Conservation (phyloP, 2,113 vertebrate genomes). For the Scytalopus superciliaris region DNA sequence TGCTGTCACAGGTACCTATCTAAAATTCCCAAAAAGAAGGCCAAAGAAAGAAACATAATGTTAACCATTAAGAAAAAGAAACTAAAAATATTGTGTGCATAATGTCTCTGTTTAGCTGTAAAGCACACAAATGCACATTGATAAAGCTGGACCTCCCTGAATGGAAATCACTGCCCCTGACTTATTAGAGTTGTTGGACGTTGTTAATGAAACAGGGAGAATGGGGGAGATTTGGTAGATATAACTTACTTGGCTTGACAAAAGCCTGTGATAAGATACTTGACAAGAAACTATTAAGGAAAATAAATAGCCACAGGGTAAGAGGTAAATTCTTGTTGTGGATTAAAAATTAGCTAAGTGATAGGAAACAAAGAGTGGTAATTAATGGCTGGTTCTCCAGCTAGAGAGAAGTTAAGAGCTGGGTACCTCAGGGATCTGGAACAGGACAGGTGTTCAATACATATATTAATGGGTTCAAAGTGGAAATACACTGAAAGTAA, state of each 20-base stretch:
- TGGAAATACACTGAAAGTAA: not conserved
- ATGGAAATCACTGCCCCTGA: not conserved
- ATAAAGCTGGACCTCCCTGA: not conserved
- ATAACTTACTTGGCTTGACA: conserved; percentile 24
- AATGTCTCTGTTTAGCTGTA: not conserved
- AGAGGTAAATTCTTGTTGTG: conserved; percentile 57
- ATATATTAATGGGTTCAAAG: conserved; percentile 38
- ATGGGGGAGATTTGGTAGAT: not conserved
- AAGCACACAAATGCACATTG: not conserved
- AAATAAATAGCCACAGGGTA: conserved; percentile 49
- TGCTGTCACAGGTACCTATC: not conserved
- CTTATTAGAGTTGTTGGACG: not conserved
- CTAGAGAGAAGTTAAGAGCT: conserved; percentile 38
- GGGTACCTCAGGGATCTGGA: conserved; percentile 32
- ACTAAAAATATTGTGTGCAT: not conserved
- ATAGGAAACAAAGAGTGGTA: conserved; percentile 53
- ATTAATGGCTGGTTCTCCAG: conserved; percentile 39
- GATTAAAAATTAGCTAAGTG: conserved; percentile 63
- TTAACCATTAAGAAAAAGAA: not conserved
- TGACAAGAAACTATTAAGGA: conserved; percentile 44
- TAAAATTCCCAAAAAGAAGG: not conserved
- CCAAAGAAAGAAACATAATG: not conserved
- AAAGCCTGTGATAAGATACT: conserved; percentile 25
- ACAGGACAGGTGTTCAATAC: conserved; percentile 52
- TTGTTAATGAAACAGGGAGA: not conserved